Evolutionary conservation across 2,113 vertebrate genomes (phyloP).

Genomic region (Antennarius striatus): DNA sequence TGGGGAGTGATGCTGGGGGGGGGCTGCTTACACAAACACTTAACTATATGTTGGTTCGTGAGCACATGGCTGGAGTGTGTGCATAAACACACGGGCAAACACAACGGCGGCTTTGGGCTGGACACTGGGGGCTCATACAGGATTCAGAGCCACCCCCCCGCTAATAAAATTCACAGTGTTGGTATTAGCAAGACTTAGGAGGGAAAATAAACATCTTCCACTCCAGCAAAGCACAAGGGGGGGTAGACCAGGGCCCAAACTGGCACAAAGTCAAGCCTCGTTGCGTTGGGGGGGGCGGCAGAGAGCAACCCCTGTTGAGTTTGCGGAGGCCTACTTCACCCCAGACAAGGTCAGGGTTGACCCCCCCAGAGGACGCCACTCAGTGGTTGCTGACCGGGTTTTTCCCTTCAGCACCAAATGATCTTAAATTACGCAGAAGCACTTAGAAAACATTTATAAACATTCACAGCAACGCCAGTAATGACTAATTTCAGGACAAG

Average conservation of each 20-base stretch:
- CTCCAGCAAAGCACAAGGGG: constrained; percentile 15
- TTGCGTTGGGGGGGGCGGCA: constrained; percentile 6
- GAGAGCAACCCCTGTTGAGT: constrained; percentile 10
- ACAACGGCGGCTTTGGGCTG: constrained; percentile 61
- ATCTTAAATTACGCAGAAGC: not conserved
- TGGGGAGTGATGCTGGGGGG: not conserved
- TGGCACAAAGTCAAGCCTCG: constrained; percentile 37
- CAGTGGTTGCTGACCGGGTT: not conserved
- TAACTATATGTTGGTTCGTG: constrained; percentile 68
- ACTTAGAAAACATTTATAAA: not conserved
- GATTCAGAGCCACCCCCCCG: constrained; percentile 36
- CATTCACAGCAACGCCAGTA: not conserved
- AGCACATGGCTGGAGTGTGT: constrained; percentile 64
- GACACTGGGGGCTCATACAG: constrained; percentile 52
- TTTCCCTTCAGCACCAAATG: not conserved
- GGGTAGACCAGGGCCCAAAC: constrained; percentile 28
- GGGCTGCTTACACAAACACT: constrained; percentile 70
- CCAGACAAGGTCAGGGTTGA: constrained; percentile 36
- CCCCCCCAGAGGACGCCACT: constrained; percentile 7
- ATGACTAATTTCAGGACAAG: not conserved
- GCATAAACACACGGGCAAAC: constrained; percentile 63
- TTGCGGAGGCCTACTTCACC: constrained; percentile 27
- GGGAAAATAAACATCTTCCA: constrained; percentile 70
- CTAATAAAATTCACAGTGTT: constrained; percentile 75
- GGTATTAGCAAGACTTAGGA: constrained; percentile 66